Conservation (phyloP, 2,113 vertebrate species). For the Cheilinus undulatus region DNA sequence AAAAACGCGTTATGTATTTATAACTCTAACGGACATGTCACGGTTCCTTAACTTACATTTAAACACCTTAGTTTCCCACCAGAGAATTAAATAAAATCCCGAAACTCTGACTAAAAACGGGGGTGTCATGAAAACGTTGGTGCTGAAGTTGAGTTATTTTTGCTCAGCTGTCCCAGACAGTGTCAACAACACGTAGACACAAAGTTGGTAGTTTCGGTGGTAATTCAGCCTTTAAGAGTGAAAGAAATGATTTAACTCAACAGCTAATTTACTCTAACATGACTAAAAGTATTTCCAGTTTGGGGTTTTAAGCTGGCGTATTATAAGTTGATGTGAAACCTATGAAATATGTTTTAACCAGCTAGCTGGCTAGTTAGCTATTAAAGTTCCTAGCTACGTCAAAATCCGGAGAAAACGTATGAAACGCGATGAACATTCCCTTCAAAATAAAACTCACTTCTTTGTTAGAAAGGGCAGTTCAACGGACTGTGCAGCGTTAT, state of each 20-base stretch:
- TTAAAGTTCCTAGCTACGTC: conserved; percentile 53
- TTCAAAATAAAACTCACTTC: conserved; percentile 22
- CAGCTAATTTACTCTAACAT: too few species aligned
- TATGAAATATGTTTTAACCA: conserved; percentile 20
- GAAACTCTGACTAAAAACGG: accelerated
- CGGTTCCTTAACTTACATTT: too few species aligned
- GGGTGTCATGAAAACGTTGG: neutral
- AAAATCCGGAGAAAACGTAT: neutral
- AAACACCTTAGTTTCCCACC: too few species aligned
- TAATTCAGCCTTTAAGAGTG: neutral
- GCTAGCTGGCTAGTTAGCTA: conserved; percentile 67
- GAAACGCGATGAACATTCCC: accelerated
- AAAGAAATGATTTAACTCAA: neutral
- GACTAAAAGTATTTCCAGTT: accelerated
- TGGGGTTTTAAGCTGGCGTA: too few species aligned
- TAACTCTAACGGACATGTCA: too few species aligned
- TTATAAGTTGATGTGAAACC: neutral
- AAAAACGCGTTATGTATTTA: too few species aligned
- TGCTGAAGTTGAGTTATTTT: neutral
- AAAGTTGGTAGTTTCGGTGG: conserved; percentile 22
- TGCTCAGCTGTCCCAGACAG: neutral
- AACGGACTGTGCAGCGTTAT: accelerated
- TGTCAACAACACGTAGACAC: conserved; percentile 31
- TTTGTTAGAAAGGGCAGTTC: accelerated
- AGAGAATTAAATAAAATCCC: too few species aligned